Conservation (phyloP, 2,888 invertebrate species). For the Apamea crenata region DNA sequence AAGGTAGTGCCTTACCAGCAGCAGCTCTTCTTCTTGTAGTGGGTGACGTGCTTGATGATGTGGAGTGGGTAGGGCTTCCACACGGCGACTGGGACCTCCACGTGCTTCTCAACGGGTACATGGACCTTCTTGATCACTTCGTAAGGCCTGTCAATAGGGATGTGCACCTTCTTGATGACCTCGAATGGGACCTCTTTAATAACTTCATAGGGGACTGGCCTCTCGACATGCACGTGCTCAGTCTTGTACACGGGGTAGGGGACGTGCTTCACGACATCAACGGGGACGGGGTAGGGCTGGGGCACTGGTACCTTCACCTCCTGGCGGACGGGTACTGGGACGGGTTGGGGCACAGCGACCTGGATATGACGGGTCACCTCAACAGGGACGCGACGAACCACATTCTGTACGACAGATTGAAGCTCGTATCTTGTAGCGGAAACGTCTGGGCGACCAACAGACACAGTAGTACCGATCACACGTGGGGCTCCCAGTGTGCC, state of each 20-base stretch:
- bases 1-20: conserved; percentile 80
- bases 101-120: conserved; percentile 85
- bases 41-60: conserved; percentile 88
- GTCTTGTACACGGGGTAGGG: conserved; percentile 88
- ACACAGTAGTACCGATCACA: conserved; percentile 80
- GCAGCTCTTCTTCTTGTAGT: conserved; percentile 87
- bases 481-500: conserved; percentile 73
- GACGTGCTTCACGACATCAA: conserved; percentile 85
- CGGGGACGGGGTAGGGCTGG: conserved; percentile 87
- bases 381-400: conserved; percentile 85
- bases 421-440: conserved; percentile 83
- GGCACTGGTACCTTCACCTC: conserved; percentile 86
- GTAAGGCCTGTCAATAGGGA: conserved; percentile 86
- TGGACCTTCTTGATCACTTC: conserved; percentile 87
- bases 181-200: conserved; percentile 84
- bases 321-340: conserved; percentile 84
- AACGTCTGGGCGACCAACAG: conserved; percentile 76
- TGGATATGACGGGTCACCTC: conserved; percentile 86
- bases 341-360: conserved; percentile 83
- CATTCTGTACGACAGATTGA: conserved; percentile 86
- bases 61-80: conserved; percentile 88
- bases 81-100: conserved; percentile 85
- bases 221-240: conserved; percentile 84
- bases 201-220: conserved; percentile 85
- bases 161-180: conserved; percentile 84